Evolutionary conservation across 2,113 vertebrate species (phyloP).

Genomic region (Baryphthengus martii): DNA sequence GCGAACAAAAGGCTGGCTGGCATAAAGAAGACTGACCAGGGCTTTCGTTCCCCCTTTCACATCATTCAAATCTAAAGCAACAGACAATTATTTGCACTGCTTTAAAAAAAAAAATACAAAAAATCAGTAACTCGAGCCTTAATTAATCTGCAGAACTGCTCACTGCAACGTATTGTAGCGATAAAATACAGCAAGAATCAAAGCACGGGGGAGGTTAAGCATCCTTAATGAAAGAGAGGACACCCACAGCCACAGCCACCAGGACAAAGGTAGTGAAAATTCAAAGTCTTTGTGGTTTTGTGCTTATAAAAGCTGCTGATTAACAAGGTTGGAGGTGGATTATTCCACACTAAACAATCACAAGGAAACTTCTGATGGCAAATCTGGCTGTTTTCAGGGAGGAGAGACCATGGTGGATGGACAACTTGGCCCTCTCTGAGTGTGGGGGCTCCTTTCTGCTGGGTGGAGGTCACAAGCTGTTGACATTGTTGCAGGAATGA

Average conservation of each 20-base stretch:
- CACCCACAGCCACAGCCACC: background rate
- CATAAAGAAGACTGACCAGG: background rate
- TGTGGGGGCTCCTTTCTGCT: background rate
- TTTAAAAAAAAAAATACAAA: background rate
- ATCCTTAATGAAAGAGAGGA: background rate
- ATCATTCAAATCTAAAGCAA: background rate
- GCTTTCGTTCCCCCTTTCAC: background rate
- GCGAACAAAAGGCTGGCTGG: background rate
- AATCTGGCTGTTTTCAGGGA: background rate
- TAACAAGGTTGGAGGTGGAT: background rate
- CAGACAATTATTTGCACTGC: background rate
- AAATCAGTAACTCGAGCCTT: background rate
- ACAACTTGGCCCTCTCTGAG: background rate
- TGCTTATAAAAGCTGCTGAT: background rate
- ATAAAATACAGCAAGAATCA: background rate
- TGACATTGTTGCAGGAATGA: fast-evolving
- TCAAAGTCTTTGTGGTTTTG: background rate
- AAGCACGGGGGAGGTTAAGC: background rate
- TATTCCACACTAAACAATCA: background rate
- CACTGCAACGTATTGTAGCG: background rate
- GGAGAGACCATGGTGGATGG: background rate
- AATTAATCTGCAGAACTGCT: background rate
- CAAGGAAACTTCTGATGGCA: background rate
- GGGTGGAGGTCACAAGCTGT: background rate
- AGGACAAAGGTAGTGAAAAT: background rate